Evolutionary conservation across 1,140 invertebrate species (phyloP), one percentile per base, ranked within the genome.

Genomic region (Anthonomus grandis): DNA sequence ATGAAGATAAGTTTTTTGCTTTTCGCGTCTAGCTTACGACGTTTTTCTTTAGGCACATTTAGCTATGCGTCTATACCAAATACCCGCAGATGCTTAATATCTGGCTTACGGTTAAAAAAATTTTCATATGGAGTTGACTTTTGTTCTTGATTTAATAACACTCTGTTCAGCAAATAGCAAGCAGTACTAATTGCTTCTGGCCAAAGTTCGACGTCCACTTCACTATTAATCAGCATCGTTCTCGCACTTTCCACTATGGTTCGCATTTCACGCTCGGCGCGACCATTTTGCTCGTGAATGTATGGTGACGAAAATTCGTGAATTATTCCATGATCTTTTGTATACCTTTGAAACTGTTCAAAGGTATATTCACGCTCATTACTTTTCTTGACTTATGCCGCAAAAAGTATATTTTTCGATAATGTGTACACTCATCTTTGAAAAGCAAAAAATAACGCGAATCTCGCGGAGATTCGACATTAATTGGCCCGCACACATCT

Each of bases 171-270:
- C 12, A 56, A 12, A 45, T 74, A 73, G 10, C 65, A 68, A 17
- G 71, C 70, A 1, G 71, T 76, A 25, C 66, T 64, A 0, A 75
- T 60, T 4, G 77, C 75, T 69, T 81, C 77, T 4, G 69, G 73
- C 78, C 77, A 81, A 36, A 75, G 64, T 5, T 55, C 23, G 27
- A 71, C 63, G 15, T 66, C 63, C 13, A 80, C 48, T 22, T 71
- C 50, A 12, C 66, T 62, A 6, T 64, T 57, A 9, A 68, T 25
- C 2, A 79, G 39, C 73, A 78, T 73, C 24, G 66, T 57, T 50
- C 69, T 59, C 17, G 70, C 71, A 45, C 53, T 65, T 17, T 73
- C 66, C 1, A 65, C 51, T 3, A 76, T 49, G 6, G 65, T 76
- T 15, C 75, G 46, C 42, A 76, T 74, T 23, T 65, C 60, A 5